These are phyloP conservation scores for Arctocebus calabarensis DNA, from an alignment of 2,797 vertebrate species.

Conservation along the genomic window DNA sequence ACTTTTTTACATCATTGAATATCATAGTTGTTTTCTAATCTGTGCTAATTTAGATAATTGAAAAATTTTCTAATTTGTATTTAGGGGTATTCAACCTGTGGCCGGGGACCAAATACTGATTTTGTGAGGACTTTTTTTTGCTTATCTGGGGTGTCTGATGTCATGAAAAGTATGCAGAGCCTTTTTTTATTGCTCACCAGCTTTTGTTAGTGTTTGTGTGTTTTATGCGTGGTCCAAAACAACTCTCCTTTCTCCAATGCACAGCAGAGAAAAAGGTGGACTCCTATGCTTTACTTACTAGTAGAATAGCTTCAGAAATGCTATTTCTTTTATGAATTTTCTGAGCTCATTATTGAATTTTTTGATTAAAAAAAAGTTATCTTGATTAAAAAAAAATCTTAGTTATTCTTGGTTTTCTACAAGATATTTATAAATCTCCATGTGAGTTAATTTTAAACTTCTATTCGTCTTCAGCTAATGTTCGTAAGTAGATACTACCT, in stretches of 20 bases:
- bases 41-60: slow-evolving; percentile 38
- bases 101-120: too few species aligned
- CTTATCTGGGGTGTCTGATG: too few species aligned
- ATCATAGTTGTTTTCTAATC: neutral
- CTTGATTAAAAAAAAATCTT: slow-evolving; percentile 3
- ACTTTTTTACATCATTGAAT: neutral
- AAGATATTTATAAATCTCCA: neutral
- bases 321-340: slow-evolving; percentile 60
- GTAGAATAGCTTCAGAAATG: slow-evolving; percentile 20
- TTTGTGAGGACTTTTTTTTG: too few species aligned
- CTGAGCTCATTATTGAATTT: slow-evolving; percentile 11
- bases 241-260: too few species aligned
- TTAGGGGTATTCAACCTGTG: too few species aligned
- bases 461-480: neutral
- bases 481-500: neutral
- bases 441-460: slow-evolving; percentile 26
- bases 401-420: slow-evolving; percentile 6
- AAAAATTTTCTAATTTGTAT: slow-evolving; percentile 49
- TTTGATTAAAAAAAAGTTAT: slow-evolving; percentile 41
- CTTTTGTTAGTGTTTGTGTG: too few species aligned
- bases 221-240: too few species aligned
- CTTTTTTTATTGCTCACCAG: too few species aligned
- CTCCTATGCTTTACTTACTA: slow-evolving; percentile 8
- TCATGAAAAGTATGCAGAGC: too few species aligned
- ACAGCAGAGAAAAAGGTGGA: too few species aligned